Evolutionary conservation across 2,888 invertebrate species (phyloP).

Genomic region (Uropetala carovei): DNA sequence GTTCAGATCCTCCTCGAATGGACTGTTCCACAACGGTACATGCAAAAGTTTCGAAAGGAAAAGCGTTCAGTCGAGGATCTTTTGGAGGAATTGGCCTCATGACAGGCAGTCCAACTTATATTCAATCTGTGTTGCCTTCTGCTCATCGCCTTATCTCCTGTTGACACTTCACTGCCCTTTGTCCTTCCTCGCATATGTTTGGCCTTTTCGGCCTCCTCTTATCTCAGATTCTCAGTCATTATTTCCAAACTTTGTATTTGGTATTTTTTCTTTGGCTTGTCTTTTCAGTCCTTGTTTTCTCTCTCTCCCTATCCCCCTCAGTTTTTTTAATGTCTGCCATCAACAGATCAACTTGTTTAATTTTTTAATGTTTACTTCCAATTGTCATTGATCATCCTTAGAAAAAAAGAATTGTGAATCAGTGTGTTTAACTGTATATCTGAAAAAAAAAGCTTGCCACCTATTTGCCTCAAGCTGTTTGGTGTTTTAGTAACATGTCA

Average conservation of each 20-base stretch:
- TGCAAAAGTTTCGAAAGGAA: conserved; percentile 85
- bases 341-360: background rate
- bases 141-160: conserved; percentile 56
- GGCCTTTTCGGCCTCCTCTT: background rate
- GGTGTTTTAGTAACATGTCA: background rate
- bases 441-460: background rate
- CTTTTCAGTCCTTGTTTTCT: background rate
- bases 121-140: conserved; percentile 58
- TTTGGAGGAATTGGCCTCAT: conserved; percentile 84
- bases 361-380: conserved; percentile 23
- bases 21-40: conserved; percentile 87
- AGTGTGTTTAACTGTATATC: background rate
- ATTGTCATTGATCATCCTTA: background rate
- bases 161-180: conserved; percentile 57
- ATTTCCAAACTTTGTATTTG: conserved; percentile 28
- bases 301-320: background rate
- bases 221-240: conserved; percentile 29
- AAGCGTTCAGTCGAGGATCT: conserved; percentile 88
- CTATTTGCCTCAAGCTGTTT: background rate
- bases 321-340: background rate
- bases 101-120: conserved; percentile 69
- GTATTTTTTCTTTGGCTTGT: background rate
- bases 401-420: background rate
- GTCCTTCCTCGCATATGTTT: conserved; percentile 37
- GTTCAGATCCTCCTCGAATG: conserved; percentile 87